These are phyloP conservation scores for Macrochelys suwanniensis DNA, from an alignment of 2,797 vertebrate species.

Conservation along the genomic window DNA sequence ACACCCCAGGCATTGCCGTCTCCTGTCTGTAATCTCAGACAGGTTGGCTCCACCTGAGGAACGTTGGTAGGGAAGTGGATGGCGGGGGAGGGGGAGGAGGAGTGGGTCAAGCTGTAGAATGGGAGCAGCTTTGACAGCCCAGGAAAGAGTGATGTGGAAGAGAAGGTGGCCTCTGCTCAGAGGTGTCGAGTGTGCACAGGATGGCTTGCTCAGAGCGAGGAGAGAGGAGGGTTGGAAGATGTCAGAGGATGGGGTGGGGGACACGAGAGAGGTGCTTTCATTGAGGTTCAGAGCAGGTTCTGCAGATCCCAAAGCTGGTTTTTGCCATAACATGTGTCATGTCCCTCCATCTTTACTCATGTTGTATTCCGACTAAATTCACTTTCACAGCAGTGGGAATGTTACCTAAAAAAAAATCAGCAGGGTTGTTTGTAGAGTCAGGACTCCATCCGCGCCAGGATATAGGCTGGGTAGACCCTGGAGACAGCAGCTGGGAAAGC, in stretches of 20 bases:
- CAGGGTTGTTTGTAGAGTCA: neutral
- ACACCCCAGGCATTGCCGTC: neutral
- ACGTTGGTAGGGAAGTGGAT: neutral
- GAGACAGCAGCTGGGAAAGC: neutral
- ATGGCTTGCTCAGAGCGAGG: neutral
- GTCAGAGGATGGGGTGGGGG: neutral
- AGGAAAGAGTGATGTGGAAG: neutral
- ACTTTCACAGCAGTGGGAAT: neutral
- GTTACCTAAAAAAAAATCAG: neutral
- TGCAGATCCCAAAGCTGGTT: accelerated
- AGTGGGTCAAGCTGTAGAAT: neutral
- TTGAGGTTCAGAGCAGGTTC: neutral
- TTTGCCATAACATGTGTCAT: neutral
- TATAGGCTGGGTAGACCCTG: neutral
- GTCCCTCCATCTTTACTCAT: neutral
- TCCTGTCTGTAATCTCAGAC: neutral
- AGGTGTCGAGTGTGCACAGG: neutral
- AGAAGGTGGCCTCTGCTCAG: neutral
- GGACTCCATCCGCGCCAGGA: neutral
- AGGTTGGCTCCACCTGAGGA: neutral
- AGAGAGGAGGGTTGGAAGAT: neutral
- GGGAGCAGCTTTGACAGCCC: neutral
- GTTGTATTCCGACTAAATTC: neutral
- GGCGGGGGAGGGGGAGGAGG: no score
- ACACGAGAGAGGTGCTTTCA: accelerated